Evolutionary conservation across 2,113 vertebrate species (phyloP).

Genomic region (Silurus meridionalis): DNA sequence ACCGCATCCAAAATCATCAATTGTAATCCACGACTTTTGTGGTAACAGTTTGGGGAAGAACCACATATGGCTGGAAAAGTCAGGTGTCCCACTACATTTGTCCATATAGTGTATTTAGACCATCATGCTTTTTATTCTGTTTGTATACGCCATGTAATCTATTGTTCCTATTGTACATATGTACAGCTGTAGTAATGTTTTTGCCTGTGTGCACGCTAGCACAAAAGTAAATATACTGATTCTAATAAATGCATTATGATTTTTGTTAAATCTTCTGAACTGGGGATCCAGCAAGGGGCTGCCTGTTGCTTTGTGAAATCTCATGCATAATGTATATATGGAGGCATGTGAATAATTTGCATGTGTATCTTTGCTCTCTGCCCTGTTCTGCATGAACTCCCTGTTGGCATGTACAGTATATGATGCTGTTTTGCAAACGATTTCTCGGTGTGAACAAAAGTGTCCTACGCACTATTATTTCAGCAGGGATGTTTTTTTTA

Average conservation of each 20-base stretch:
- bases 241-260: neutral
- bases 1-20: too few species aligned
- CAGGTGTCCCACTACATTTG: too few species aligned
- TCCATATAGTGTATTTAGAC: neutral
- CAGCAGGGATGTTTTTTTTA: neutral
- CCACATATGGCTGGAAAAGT: too few species aligned
- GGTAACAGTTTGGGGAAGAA: too few species aligned
- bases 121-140: neutral
- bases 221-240: neutral
- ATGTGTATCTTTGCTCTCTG: slow-evolving; percentile 44
- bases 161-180: neutral
- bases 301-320: slow-evolving; percentile 23
- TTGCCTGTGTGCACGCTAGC: neutral
- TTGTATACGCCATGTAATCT: neutral
- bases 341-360: slow-evolving; percentile 51
- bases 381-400: slow-evolving; percentile 45
- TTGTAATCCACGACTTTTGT: too few species aligned
- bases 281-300: neutral
- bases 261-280: neutral
- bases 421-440: slow-evolving; percentile 12
- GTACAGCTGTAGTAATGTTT: neutral
- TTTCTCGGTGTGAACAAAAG: slow-evolving; percentile 7
- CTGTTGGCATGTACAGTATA: slow-evolving; percentile 36
- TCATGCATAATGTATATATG: slow-evolving; percentile 32
- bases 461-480: slow-evolving; percentile 22